These are phyloP conservation scores for Chionodraco myersi DNA, from an alignment of 2,113 vertebrate species.

Conservation along the genomic window DNA sequence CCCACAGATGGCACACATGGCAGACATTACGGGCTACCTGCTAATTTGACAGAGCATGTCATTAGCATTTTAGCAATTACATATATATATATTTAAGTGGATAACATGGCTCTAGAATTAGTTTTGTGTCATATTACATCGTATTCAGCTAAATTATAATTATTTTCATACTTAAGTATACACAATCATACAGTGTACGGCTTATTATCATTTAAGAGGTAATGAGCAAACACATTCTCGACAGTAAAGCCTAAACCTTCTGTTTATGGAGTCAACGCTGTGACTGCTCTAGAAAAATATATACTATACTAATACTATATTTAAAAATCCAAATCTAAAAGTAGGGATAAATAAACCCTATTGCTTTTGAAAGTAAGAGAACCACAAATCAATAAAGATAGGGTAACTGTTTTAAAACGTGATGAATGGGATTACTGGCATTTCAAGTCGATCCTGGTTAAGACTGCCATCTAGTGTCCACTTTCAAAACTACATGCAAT, in stretches of 20 bases:
- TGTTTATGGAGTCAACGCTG: not conserved
- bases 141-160: not conserved
- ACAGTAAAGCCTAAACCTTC: not conserved
- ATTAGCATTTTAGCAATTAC: not conserved
- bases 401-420: not conserved
- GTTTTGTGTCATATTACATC: not conserved
- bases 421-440: not conserved
- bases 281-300: not conserved
- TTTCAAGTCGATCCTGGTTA: not conserved
- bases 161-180: not conserved
- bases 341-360: too few relatives aligned
- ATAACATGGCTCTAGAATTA: not conserved
- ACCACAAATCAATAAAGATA: not conserved
- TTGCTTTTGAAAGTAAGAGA: not conserved
- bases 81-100: not conserved
- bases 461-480: conserved; percentile 40
- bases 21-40: not conserved
- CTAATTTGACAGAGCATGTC: not conserved
- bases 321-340: too few relatives aligned
- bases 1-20: not conserved
- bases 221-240: not conserved
- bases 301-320: too few relatives aligned
- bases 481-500: not conserved
- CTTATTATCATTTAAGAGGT: not conserved
- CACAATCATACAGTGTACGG: not conserved